Evolutionary conservation across 2,113 vertebrate genomes (phyloP), one percentile per base, ranked within the genome.

Genomic region (Pao palembangensis): DNA sequence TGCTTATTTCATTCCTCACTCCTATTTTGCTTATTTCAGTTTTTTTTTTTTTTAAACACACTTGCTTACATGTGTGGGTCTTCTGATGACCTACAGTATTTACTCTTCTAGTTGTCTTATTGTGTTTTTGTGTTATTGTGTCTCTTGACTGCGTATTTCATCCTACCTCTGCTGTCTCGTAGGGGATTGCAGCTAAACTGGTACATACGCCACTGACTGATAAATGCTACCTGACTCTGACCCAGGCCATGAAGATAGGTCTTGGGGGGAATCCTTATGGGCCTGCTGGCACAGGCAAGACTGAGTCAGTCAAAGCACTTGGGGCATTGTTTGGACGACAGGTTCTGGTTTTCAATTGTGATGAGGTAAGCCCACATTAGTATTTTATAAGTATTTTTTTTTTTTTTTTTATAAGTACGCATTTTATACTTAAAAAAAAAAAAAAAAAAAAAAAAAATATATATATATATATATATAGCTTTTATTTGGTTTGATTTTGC

Each of bases 281-380:
- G 38, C 97, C 97, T 1, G 96, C 97, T 25, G 97, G 97, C 64
- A 99, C 97, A 46, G 97, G 97, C 41, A 99, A 99, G 85, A 99
- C 96, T 0, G 97, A 99, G 83, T 99, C 97, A 2, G 95, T 98
- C 67, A 99, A 98, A 86, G 95, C 96, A 11, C 86, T 99, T 42
- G 97, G 96, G 64, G 95, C 93, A 55, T 89, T 98, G 80, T 93
- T 98, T 58, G 97, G 97, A 69, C 92, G 97, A 79, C 96, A 99
- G 88, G 96, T 98, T 55, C 88, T 99, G 82, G 96, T 99, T 58
- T 99, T 99, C 79, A 99, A 99, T 73, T 99, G 97, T 89, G 97
- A 98, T 80, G 96, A 99, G 96, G 97, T 98, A 88, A 53, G 56
- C 64, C 43, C n/a, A n/a, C n/a, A n/a, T n/a, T n/a, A n/a, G n/a